phyloP scores from a whole-genome alignment of 2,797 vertebrate genomes.

The Hylomyscus alleni region DNA sequence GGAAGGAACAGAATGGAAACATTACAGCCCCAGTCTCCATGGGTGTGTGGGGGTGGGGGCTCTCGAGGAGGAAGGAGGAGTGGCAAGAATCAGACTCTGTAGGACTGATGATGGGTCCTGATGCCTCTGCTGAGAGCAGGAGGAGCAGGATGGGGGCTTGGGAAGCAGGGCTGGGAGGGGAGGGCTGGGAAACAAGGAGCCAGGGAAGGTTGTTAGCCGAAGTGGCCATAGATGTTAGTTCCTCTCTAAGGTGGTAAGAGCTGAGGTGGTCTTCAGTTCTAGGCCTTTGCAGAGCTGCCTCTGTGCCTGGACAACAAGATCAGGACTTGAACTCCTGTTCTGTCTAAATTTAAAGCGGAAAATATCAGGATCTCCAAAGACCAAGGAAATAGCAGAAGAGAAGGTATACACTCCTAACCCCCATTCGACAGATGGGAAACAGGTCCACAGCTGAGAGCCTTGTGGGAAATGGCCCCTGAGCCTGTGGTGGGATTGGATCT shows the following conservation, averaged over 20 bases:
- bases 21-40: background rate
- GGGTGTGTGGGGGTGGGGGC: background rate
- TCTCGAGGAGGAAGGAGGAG: background rate
- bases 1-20: background rate
- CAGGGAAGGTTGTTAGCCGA: background rate
- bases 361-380: conserved; percentile 48
- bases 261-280: background rate
- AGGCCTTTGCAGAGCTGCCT: conserved; percentile 4
- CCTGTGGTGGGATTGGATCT: background rate
- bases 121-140: background rate
- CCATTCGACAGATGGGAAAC: background rate
- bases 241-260: conserved; percentile 1
- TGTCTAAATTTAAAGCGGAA: conserved; percentile 35
- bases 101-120: background rate
- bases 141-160: background rate
- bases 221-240: background rate
- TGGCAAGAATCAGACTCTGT: background rate
- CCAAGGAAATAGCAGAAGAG: conserved; percentile 1
- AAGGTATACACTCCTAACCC: background rate
- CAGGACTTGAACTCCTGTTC: background rate
- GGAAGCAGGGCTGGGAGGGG: background rate
- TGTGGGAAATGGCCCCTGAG: background rate
- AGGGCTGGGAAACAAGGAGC: background rate
- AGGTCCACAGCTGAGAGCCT: background rate
- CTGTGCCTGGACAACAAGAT: background rate